Evolutionary conservation across 2,888 invertebrate genomes (phyloP), one percentile per base, ranked within the genome.

Genomic region (Pteria penguin): DNA sequence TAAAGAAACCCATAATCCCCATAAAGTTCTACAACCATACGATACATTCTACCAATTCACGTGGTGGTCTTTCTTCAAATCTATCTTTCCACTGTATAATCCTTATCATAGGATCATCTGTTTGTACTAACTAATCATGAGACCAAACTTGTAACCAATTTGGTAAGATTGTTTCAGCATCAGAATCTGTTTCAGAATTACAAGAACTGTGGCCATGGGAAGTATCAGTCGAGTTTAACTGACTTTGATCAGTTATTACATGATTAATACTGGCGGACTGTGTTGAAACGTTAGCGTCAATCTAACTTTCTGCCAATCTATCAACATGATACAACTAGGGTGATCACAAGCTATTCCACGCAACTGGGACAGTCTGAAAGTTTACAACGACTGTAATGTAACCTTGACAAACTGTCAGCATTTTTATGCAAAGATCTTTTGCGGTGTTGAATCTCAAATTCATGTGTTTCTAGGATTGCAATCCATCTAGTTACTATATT

Each of bases 401-500:
- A 55, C 24, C 73, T 27, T 11, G 75, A 75, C 18, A 79, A 60
- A 24, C 57, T 52, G 62, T 79, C 79, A 18, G 79, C 75, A 66
- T 75, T 79, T 11, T 27, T 45, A 67, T 75, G 78, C 18, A 62
- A 32, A 24, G 54, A n/a, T 14, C 78, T 75, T 29, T 54, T 69
- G 11, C 77, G 27, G n/a, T 78, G 63, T 65, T 72, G 57, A 14
- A 72, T 69, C 32, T 29, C 32, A 36, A 72, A 75, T 36, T 79
- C 75, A 61, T 72, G 75, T 11, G 72, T 69, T 29, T 61, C 75
- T 26, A 79, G 32, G 29, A 65, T 55, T 24, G 58, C 45, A 29
- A 78, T 18, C 75, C 78, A 79, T 54, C 78, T 29, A 33, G 75
- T 75, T 5, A 78, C 27, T 68, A 75, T 72, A 45, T 72, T 69